These are phyloP conservation scores for Muricea muricata DNA, from an alignment of 92 coral and sea anemone genomes.

Conservation along the genomic window DNA sequence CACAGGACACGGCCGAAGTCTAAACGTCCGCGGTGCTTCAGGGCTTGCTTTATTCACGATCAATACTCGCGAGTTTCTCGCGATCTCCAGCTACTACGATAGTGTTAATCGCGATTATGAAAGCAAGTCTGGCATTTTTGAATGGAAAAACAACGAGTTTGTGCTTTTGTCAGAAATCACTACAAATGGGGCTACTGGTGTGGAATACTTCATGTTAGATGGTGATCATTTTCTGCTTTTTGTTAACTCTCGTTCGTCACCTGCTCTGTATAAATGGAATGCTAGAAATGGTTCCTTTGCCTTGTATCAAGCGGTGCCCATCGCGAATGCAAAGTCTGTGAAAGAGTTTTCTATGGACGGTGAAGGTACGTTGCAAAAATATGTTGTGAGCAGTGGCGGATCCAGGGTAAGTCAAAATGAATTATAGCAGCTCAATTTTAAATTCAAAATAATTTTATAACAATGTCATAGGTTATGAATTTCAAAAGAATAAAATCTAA, in stretches of 20 bases:
- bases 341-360: slow-evolving; percentile 55
- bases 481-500: no score
- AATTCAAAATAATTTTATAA: no score
- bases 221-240: slow-evolving; percentile 81
- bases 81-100: slow-evolving; percentile 79
- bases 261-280: slow-evolving; percentile 71
- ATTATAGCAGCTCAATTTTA: background rate
- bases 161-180: slow-evolving; percentile 68
- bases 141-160: slow-evolving; percentile 72
- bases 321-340: slow-evolving; percentile 64
- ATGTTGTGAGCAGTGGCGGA: background rate
- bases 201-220: slow-evolving; percentile 75
- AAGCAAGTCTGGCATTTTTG: slow-evolving; percentile 79
- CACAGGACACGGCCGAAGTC: slow-evolving; percentile 48
- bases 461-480: no score
- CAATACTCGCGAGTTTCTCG: slow-evolving; percentile 68
- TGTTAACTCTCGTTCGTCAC: slow-evolving; percentile 73
- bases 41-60: slow-evolving; percentile 77
- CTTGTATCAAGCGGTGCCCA: slow-evolving; percentile 61
- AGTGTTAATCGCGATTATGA: slow-evolving; percentile 62
- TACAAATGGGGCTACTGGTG: slow-evolving; percentile 86
- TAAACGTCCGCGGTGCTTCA: slow-evolving; percentile 83
- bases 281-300: slow-evolving; percentile 49
- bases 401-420: no score
- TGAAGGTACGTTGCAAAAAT: slow-evolving; percentile 60